Percentiles rank a stretch among this genome's conserved stretches.
Conservation (phyloP, 2,113 vertebrate genomes). For the Hypocryptadius cinnamomeus region DNA sequence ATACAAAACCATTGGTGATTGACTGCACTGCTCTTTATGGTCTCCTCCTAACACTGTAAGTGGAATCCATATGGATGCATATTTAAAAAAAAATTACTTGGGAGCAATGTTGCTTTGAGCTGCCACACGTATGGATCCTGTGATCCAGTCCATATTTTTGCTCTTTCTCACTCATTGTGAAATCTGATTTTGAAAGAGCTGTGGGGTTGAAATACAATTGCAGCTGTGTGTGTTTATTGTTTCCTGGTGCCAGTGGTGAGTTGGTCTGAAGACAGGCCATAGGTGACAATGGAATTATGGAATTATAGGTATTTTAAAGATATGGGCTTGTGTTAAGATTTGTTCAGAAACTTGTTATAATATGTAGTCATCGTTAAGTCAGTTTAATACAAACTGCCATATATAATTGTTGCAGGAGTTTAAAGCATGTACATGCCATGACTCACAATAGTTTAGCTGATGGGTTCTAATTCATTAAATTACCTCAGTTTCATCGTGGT, state of each 20-base stretch:
- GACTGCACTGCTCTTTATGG: neutral
- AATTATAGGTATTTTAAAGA: neutral
- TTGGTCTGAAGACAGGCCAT: neutral
- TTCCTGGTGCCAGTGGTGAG: neutral
- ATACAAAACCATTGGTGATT: neutral
- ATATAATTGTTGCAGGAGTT: neutral
- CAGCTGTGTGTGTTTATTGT: neutral
- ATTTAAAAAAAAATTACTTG: neutral
- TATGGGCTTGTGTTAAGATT: neutral
- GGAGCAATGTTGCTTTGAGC: neutral
- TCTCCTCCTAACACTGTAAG: neutral
- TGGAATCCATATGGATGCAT: neutral
- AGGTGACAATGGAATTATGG: neutral
- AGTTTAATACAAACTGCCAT: neutral
- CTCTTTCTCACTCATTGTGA: neutral
- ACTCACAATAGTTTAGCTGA: neutral
- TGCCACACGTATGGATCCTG: neutral
- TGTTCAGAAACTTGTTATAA: neutral
- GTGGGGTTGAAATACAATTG: neutral
- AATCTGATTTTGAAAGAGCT: neutral
- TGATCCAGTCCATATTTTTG: neutral
- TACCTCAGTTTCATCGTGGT: neutral
- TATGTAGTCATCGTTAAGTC: neutral
- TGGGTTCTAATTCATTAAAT: neutral
- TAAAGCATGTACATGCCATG: neutral